Evolutionary conservation across 2,113 vertebrate genomes (phyloP), one percentile per base, ranked within the genome.

Genomic region (Puffinus mauretanicus): DNA sequence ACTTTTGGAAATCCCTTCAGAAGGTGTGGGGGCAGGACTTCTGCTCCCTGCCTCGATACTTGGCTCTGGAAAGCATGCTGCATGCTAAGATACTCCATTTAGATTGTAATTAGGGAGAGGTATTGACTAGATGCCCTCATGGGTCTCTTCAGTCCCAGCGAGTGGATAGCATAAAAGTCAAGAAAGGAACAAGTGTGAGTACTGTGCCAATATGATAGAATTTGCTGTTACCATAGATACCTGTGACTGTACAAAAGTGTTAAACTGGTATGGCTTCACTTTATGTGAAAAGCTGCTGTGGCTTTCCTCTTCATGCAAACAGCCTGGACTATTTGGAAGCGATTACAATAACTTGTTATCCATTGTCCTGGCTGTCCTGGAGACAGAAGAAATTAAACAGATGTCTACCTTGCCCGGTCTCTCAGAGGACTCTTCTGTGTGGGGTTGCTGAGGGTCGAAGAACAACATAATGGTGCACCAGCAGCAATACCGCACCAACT

Each of bases 141-240:
- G 58, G 54, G 19, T 81, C 57, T 57, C 75, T 64, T 55, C 62
- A 83, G 36, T 54, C 42, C 64, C 67, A 81, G 60, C 9, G 52
- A 75, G 47, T 32, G 82, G 42, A 58, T 73, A 15, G 11, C 21
- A 26, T 38, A 5, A 64, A 89, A 91, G 38, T 38, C 64, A 61
- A 62, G 81, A 72, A 61, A 79, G 55, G 70, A 88, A 36, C 21
- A 67, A 87, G 57, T 18, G 38, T 40, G 58, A 87, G 34, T 16
- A 2, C 27, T 62, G 51, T 84, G 70, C 76, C 67, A 85, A 17
- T 30, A 67, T 61, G 82, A 60, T 60, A 69, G 21, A 62, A 66
- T 86, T 92, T 93, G 36, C 87, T 71, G 94, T 92, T 93, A 13
- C 91, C 86, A 91, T 93, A 91, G 95, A 90, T 93, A 95, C 91